phyloP scores from a whole-genome alignment of 2,888 invertebrate genomes.

The Ophonus ardosiacus region DNA sequence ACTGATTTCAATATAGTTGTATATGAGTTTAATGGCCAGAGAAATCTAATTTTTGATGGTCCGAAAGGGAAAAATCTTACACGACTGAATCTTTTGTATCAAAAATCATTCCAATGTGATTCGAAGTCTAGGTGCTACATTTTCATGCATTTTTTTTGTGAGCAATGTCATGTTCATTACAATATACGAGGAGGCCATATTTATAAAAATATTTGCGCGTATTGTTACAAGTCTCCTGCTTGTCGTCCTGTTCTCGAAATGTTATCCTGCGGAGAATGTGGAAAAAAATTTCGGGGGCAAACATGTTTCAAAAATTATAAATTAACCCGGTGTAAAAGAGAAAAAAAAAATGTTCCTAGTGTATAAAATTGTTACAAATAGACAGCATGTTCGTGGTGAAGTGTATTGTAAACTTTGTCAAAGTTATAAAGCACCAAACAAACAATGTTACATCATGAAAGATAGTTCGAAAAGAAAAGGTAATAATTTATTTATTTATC shows the following conservation, averaged over 20 bases:
- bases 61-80: neutral
- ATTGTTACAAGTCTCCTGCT: neutral
- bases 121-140: neutral
- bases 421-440: neutral
- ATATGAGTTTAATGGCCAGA: constrained; percentile 6
- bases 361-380: neutral
- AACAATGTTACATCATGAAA: constrained; percentile 8
- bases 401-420: constrained; percentile 10
- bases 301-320: neutral
- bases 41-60: constrained; percentile 52
- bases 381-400: constrained; percentile 18
- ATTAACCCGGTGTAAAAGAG: neutral
- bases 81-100: constrained; percentile 67
- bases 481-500: constrained; percentile 58
- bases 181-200: neutral
- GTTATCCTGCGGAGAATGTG: too few relatives aligned
- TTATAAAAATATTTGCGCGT: neutral
- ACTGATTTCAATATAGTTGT: neutral
- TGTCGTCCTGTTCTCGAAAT: neutral
- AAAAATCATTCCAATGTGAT: constrained; percentile 61
- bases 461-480: neutral
- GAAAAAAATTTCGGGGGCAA: neutral
- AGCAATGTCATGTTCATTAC: neutral
- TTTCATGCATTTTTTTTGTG: constrained; percentile 1
- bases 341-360: neutral